These are phyloP conservation scores for Leistus spinibarbis DNA, from an alignment of 2,888 invertebrate genomes.

Conservation along the genomic window DNA sequence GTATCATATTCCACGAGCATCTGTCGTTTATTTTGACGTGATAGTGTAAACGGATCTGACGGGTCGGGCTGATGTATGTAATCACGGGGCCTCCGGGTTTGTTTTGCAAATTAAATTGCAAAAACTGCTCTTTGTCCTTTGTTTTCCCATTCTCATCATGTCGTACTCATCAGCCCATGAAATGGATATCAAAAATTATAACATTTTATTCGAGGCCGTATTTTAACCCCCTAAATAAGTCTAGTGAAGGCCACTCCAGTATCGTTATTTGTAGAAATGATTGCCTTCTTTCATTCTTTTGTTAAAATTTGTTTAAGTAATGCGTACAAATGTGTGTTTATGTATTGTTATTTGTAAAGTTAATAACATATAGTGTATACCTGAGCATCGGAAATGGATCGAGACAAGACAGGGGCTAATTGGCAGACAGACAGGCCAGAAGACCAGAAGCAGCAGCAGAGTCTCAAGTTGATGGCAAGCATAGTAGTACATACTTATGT, in stretches of 20 bases:
- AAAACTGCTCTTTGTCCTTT: slow-evolving; percentile 14
- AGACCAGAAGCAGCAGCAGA: slow-evolving; percentile 48
- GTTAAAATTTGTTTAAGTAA: neutral
- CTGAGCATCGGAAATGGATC: slow-evolving; percentile 26
- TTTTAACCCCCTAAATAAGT: too few species aligned
- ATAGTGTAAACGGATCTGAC: slow-evolving; percentile 12
- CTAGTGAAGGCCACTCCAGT: too few species aligned
- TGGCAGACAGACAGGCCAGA: too few species aligned
- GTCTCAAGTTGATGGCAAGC: slow-evolving; percentile 41
- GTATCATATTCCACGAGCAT: slow-evolving; percentile 20
- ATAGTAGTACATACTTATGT: slow-evolving; percentile 38
- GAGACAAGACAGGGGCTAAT: slow-evolving; percentile 44
- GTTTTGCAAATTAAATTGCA: slow-evolving; percentile 34
- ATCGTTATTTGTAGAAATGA: neutral
- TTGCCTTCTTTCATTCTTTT: neutral
- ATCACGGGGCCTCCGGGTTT: slow-evolving; percentile 26
- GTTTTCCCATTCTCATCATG: slow-evolving; percentile 11
- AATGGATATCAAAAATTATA: slow-evolving; percentile 33
- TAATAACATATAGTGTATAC: slow-evolving; percentile 13
- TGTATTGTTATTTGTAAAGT: neutral
- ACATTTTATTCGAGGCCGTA: slow-evolving; percentile 33
- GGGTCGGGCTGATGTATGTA: slow-evolving; percentile 2
- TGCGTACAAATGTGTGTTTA: neutral
- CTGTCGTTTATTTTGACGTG: slow-evolving; percentile 13
- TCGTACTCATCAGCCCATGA: slow-evolving; percentile 22